Percentiles rank a stretch among this genome's conserved stretches.
phyloP scores from a whole-genome alignment of 2,113 vertebrate species.

The Pholis gunnellus region DNA sequence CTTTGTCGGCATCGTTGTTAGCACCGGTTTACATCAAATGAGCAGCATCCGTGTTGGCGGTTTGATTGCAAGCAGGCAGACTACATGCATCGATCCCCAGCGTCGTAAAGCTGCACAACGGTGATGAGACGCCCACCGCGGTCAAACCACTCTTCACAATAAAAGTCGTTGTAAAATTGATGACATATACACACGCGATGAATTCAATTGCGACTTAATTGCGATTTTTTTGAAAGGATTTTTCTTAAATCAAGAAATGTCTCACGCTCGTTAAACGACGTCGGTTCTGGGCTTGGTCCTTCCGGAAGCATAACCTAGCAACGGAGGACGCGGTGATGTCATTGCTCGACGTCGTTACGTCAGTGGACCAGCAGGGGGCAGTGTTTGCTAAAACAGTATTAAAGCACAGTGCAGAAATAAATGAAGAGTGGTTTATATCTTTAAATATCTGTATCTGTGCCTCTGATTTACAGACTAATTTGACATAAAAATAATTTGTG shows the following conservation, averaged over 20 bases:
- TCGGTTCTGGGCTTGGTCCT: slow-evolving; percentile 38
- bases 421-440: too few relatives aligned
- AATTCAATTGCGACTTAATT: too few relatives aligned
- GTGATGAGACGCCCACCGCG: slow-evolving; percentile 47
- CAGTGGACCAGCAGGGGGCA: slow-evolving; percentile 19
- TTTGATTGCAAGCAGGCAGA: slow-evolving; percentile 26
- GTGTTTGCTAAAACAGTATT: neutral
- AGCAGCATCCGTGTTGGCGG: slow-evolving; percentile 29
- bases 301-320: slow-evolving; percentile 77
- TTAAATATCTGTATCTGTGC: too few relatives aligned
- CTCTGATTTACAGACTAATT: neutral
- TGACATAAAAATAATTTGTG: too few relatives aligned
- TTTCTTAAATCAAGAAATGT: neutral
- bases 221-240: rapidly evolving
- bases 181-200: neutral
- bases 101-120: slow-evolving; percentile 40
- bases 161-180: slow-evolving; percentile 29
- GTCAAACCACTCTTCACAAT: slow-evolving; percentile 53
- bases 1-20: neutral
- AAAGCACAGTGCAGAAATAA: neutral
- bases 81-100: slow-evolving; percentile 44
- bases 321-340: slow-evolving; percentile 74
- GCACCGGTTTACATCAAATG: neutral
- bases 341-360: slow-evolving; percentile 5
- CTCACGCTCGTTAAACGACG: slow-evolving; percentile 4